Evolutionary conservation across 2,888 invertebrate genomes (phyloP).

Genomic region (Hirtodrosophila histrioides): DNA sequence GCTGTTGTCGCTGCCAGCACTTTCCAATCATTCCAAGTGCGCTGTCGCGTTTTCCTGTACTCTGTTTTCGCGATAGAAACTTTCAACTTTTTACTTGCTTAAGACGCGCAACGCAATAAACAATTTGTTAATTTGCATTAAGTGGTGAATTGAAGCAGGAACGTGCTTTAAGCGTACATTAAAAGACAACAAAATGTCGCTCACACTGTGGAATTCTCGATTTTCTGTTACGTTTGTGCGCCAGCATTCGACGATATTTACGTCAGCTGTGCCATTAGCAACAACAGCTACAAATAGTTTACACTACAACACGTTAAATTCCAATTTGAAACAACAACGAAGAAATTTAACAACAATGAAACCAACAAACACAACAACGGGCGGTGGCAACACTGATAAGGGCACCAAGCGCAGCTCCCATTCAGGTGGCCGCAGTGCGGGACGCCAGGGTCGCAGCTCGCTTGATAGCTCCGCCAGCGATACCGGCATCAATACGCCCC

Average conservation of each 20-base stretch:
- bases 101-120: constrained; percentile 21
- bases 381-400: constrained; percentile 9
- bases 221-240: constrained; percentile 74
- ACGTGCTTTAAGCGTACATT: constrained; percentile 30
- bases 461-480: constrained; percentile 22
- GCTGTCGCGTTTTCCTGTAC: constrained; percentile 23
- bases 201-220: constrained; percentile 80
- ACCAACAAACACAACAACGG: constrained; percentile 6
- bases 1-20: constrained; percentile 41
- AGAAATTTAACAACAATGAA: constrained; percentile 39
- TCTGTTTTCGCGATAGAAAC: background rate
- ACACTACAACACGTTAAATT: constrained; percentile 26
- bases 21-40: constrained; percentile 57
- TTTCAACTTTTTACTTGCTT: too few relatives aligned
- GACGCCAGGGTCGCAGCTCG: constrained; percentile 14
- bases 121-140: constrained; percentile 25
- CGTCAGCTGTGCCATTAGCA: constrained; percentile 45
- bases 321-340: constrained; percentile 21
- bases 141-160: background rate
- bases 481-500: constrained; percentile 25
- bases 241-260: constrained; percentile 65
- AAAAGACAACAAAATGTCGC: constrained; percentile 57
- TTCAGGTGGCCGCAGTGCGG: constrained; percentile 1
- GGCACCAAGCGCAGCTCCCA: constrained; percentile 7
- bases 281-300: constrained; percentile 20